Evolutionary conservation across 2,888 invertebrate genomes (phyloP), one percentile per base, ranked within the genome.

Genomic region (Parnassius orleans): DNA sequence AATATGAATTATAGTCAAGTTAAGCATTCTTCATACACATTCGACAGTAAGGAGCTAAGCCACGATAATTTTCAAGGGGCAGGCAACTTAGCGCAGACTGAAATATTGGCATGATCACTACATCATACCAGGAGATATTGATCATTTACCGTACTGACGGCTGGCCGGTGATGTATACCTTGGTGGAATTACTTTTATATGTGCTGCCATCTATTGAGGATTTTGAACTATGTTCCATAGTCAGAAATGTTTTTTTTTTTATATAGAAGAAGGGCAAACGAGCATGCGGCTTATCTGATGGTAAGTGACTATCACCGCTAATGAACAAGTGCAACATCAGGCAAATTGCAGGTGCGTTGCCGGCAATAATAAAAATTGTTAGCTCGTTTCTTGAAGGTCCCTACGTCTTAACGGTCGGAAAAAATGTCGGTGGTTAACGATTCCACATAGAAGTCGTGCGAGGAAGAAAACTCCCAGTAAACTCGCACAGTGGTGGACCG

Each of bases 41-140:
- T 10, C 50, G 60, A 66, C 66, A 65, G 70, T 69, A 66, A 72
- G 69, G 69, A 77, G 76, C 72, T 80, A 80, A 81, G 78, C 77
- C 71, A 72, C 76, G 83, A 86, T 87, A 87, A 87, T 90, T 86
- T 87, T 77, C 76, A 81, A 78, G 79, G 80, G 80, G 83, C 79
- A 75, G 73, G 74, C 75, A 81, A 83, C 79, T 84, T 81, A 81
- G 77, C 73, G 72, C 71, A 78, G 80, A 81, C 86, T 87, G 84
- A 87, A 82, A 87, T 86, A 88, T 88, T 78, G 84, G 69, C 73
- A 68, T 77, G 79, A 84, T 83, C 84, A 77, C 76, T 81, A 79
- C 83, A 81, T 81, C 84, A 62, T 72, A 71, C 71, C 79, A 76
- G 75, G 82, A 79, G 84, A 87, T 87, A 89, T 88, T 86, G 82